Conservation (phyloP, 2,797 vertebrate genomes). For the Paramormyrops hopkinsi region DNA sequence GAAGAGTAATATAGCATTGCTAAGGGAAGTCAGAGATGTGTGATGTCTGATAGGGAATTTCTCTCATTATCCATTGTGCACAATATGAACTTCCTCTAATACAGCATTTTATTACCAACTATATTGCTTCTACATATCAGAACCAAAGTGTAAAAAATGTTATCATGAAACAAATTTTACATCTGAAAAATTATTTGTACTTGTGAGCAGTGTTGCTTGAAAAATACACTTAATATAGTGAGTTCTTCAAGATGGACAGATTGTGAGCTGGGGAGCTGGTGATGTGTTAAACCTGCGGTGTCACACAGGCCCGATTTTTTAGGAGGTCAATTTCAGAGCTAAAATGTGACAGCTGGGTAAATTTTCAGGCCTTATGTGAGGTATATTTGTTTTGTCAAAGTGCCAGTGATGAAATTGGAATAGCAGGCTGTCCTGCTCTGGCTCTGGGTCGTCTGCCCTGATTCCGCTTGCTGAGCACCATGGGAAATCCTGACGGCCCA, state of each 20-base stretch:
- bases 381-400: constrained; percentile 2
- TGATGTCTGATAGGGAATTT: not conserved
- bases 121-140: not conserved
- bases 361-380: not conserved
- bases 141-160: not conserved
- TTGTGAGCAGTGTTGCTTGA: not conserved
- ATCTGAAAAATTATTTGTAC: not conserved
- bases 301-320: not conserved
- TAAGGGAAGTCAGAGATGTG: not conserved
- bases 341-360: not conserved
- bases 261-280: not conserved
- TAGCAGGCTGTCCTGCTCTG: not conserved
- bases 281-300: not conserved
- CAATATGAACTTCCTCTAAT: not conserved
- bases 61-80: not conserved
- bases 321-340: constrained; percentile 29
- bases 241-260: not conserved
- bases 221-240: not conserved
- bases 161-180: not conserved
- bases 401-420: not conserved
- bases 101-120: not conserved
- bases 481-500: not conserved
- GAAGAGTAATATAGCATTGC: not conserved
- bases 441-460: not conserved
- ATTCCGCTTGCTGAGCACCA: not conserved